phyloP scores from a whole-genome alignment of 2,888 invertebrate species.

The Chrysodeixis includens region DNA sequence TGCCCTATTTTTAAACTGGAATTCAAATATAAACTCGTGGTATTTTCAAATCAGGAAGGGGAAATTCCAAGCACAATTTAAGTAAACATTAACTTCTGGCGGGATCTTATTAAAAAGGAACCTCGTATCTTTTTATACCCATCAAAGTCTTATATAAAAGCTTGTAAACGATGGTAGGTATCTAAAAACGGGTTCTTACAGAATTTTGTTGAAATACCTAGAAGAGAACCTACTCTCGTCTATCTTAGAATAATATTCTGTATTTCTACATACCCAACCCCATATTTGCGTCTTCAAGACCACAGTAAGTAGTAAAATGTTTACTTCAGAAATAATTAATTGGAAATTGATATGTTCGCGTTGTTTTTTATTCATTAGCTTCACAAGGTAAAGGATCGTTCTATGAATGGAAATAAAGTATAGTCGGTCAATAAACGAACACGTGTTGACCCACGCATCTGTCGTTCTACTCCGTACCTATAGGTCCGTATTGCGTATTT shows the following conservation, averaged over 20 bases:
- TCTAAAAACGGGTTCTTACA: not conserved
- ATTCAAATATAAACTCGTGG: conserved; percentile 79
- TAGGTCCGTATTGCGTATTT: conserved; percentile 30
- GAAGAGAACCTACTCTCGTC: not conserved
- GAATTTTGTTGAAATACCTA: not conserved
- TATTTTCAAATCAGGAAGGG: conserved; percentile 85
- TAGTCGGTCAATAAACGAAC: conserved; percentile 48
- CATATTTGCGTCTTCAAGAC: not conserved
- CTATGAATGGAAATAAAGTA: conserved; percentile 55
- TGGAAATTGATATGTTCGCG: conserved; percentile 12
- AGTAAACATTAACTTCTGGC: conserved; percentile 66
- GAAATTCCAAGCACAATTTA: conserved; percentile 80
- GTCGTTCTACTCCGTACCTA: conserved; percentile 33
- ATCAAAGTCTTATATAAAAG: not conserved
- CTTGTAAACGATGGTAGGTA: not conserved
- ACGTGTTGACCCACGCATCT: conserved; percentile 56
- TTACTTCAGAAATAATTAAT: conserved; percentile 6
- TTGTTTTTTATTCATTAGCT: conserved; percentile 32
- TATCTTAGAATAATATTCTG: not conserved
- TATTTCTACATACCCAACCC: not conserved
- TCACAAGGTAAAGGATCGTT: conserved; percentile 42
- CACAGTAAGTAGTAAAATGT: not conserved
- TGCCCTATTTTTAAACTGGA: conserved; percentile 77
- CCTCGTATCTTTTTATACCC: not conserved
- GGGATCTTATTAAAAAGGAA: conserved; percentile 40